Conservation (phyloP, 2,888 invertebrate genomes). For the Chouioia cunea region DNA sequence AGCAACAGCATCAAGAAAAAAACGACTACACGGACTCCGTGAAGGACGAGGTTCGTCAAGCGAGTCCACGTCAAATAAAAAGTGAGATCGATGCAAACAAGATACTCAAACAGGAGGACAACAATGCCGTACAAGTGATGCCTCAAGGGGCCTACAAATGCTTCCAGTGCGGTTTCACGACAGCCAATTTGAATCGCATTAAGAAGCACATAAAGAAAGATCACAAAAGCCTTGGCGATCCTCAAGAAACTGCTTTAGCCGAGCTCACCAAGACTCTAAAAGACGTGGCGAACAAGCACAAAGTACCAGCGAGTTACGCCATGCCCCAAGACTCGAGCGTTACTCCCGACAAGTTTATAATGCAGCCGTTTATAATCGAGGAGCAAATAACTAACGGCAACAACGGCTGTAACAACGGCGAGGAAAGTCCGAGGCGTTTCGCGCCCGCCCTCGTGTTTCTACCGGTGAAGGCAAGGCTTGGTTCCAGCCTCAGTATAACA, state of each 20-base stretch:
- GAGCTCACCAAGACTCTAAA: conserved; percentile 70
- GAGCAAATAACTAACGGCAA: conserved; percentile 70
- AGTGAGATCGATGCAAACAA: conserved; percentile 64
- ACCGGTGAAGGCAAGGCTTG: conserved; percentile 90
- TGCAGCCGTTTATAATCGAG: conserved; percentile 93
- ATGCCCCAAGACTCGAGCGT: conserved; percentile 71
- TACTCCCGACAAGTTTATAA: conserved; percentile 76
- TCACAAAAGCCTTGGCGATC: conserved; percentile 65
- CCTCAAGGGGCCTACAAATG: conserved; percentile 66
- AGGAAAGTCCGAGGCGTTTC: conserved; percentile 71
- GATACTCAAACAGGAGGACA: conserved; percentile 66
- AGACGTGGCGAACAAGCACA: conserved; percentile 71
- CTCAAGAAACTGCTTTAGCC: conserved; percentile 66
- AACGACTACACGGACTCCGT: conserved; percentile 57
- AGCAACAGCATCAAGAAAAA: conserved; percentile 45
- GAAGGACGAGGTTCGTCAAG: conserved; percentile 66
- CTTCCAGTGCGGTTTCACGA: conserved; percentile 64
- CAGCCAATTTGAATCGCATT: conserved; percentile 64
- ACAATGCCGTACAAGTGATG: conserved; percentile 70
- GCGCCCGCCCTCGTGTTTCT: conserved; percentile 94
- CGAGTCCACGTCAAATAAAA: conserved; percentile 57
- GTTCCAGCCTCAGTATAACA: conserved; percentile 88
- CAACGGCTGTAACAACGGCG: conserved; percentile 55
- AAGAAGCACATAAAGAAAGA: conserved; percentile 70
- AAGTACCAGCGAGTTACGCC: conserved; percentile 76